phyloP scores from a whole-genome alignment of 1,140 invertebrate genomes.

The Harlomillsia oculata region DNA sequence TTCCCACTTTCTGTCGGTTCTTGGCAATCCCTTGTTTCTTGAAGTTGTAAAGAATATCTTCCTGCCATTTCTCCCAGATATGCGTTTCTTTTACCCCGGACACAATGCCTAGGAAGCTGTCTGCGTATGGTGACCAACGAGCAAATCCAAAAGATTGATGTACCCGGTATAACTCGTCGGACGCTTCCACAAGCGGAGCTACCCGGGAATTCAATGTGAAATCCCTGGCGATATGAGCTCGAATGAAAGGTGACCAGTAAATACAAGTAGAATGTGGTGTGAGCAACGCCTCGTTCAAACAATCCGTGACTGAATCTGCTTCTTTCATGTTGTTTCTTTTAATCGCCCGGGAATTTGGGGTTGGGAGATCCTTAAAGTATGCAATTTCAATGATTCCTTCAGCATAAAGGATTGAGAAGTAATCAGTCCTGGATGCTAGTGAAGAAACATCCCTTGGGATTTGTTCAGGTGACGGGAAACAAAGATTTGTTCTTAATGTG shows the following conservation, averaged over 20 bases:
- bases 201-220: neutral
- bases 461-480: neutral
- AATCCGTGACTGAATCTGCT: neutral
- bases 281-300: neutral
- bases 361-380: no score
- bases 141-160: neutral
- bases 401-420: neutral
- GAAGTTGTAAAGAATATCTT: neutral
- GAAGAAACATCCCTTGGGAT: neutral
- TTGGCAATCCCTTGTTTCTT: neutral
- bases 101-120: neutral
- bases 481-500: neutral
- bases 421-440: neutral
- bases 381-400: no score
- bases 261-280: neutral
- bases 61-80: neutral
- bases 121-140: neutral
- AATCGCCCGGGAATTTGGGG: no score
- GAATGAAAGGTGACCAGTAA: neutral
- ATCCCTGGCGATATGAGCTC: neutral
- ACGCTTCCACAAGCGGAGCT: neutral
- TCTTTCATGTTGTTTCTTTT: no score
- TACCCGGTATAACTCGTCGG: neutral
- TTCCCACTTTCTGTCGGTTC: neutral
- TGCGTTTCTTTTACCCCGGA: neutral